Conservation (phyloP, 2,113 vertebrate species). For the Trichechus manatus region DNA sequence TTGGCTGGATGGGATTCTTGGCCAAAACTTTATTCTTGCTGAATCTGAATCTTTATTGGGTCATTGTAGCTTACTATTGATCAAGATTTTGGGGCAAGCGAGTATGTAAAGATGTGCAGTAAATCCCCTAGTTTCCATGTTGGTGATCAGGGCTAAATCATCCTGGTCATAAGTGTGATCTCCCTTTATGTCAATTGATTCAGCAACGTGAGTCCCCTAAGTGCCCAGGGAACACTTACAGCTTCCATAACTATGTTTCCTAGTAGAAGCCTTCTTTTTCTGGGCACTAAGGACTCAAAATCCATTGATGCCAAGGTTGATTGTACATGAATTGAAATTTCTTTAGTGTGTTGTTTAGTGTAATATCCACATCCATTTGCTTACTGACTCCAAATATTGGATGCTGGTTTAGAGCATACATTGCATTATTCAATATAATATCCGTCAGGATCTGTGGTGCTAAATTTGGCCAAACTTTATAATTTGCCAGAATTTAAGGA, state of each 20-base stretch:
- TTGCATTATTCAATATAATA: neutral
- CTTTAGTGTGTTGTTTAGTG: neutral
- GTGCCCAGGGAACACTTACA: neutral
- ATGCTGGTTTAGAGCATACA: neutral
- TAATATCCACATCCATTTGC: neutral
- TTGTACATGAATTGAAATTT: neutral
- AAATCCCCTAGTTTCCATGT: neutral
- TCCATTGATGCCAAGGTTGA: neutral
- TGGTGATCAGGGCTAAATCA: neutral
- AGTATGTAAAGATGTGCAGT: neutral
- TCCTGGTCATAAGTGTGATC: neutral
- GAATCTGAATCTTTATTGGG: neutral
- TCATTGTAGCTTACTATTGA: neutral
- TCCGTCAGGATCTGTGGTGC: neutral
- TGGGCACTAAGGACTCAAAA: neutral
- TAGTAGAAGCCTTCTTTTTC: neutral
- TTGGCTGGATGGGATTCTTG: neutral
- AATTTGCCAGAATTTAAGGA: neutral
- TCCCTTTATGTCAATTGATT: neutral
- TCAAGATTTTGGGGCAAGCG: neutral
- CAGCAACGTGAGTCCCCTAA: neutral
- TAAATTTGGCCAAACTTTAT: neutral
- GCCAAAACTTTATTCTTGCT: neutral
- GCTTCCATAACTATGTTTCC: neutral
- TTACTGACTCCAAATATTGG: neutral